Conservation (phyloP, 2,113 vertebrate species). For the Oryzias melastigma region DNA sequence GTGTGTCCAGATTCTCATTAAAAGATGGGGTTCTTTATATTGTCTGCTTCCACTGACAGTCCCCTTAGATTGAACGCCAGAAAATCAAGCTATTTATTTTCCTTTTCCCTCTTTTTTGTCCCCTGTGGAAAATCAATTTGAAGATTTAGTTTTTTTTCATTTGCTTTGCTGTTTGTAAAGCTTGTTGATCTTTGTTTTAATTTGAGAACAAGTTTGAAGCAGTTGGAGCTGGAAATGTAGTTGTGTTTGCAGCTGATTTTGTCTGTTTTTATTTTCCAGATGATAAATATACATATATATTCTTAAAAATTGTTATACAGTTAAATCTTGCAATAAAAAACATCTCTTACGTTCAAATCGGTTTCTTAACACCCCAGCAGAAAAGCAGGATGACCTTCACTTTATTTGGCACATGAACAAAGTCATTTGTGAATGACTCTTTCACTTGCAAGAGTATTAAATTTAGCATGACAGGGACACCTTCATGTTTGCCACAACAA, state of each 20-base stretch:
- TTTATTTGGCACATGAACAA: slow-evolving; percentile 70
- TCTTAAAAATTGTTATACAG: no score
- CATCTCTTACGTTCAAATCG: slow-evolving; percentile 9
- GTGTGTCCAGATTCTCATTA: slow-evolving; percentile 78
- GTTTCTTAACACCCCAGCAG: slow-evolving; percentile 46
- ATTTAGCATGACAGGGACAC: slow-evolving; percentile 80
- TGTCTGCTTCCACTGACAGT: slow-evolving; percentile 62
- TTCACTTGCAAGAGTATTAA: slow-evolving; percentile 72
- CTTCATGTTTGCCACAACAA: slow-evolving; percentile 80
- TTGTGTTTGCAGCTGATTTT: neutral
- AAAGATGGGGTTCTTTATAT: slow-evolving; percentile 72
- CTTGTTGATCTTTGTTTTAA: slow-evolving; percentile 53
- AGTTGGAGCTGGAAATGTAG: slow-evolving; percentile 18
- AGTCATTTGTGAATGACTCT: slow-evolving; percentile 69
- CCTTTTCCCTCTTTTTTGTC: slow-evolving; percentile 50
- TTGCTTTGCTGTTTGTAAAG: slow-evolving; percentile 43
- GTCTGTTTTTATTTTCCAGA: no score
- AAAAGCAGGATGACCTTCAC: slow-evolving; percentile 67
- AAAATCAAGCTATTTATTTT: slow-evolving; percentile 68
- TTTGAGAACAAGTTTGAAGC: slow-evolving; percentile 27
- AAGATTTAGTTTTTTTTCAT: slow-evolving; percentile 37
- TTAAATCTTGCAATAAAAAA: neutral
- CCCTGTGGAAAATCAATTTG: slow-evolving; percentile 64
- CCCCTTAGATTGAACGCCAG: slow-evolving; percentile 71
- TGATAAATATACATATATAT: no score